These are phyloP conservation scores for Rutpela maculata DNA, from an alignment of 2,888 invertebrate species.

Conservation along the genomic window DNA sequence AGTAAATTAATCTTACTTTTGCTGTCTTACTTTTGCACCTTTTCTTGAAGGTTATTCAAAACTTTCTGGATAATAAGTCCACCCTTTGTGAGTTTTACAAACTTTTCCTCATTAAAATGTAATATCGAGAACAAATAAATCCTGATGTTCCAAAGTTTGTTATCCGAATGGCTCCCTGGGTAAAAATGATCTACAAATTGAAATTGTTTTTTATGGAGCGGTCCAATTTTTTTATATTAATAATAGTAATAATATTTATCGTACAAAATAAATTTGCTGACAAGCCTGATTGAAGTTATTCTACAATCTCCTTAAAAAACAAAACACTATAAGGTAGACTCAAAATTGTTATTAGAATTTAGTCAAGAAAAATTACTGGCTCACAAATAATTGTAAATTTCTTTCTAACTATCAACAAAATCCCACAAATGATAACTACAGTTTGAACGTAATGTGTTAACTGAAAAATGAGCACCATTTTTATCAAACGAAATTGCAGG, in stretches of 20 bases:
- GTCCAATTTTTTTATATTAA: not conserved
- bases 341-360: too few species aligned
- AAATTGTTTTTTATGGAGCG: constrained; percentile 1
- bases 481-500: too few species aligned
- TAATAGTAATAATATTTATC: not conserved
- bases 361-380: too few species aligned
- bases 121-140: constrained; percentile 25
- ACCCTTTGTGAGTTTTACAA: constrained; percentile 11
- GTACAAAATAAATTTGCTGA: not conserved
- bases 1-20: constrained; percentile 34
- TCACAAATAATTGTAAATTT: too few species aligned
- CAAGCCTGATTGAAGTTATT: too few species aligned
- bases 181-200: not conserved
- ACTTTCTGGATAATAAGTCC: constrained; percentile 6
- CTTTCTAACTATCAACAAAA: too few species aligned
- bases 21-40: constrained; percentile 24
- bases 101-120: constrained; percentile 25
- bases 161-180: constrained; percentile 1
- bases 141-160: not conserved
- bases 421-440: too few species aligned
- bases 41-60: constrained; percentile 5
- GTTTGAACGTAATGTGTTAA: too few species aligned
- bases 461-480: too few species aligned
- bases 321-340: too few species aligned
- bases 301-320: too few species aligned